Base-by-base conservation (phyloP, 1,140 invertebrate species). In the Metaphire vulgaris region DNA sequence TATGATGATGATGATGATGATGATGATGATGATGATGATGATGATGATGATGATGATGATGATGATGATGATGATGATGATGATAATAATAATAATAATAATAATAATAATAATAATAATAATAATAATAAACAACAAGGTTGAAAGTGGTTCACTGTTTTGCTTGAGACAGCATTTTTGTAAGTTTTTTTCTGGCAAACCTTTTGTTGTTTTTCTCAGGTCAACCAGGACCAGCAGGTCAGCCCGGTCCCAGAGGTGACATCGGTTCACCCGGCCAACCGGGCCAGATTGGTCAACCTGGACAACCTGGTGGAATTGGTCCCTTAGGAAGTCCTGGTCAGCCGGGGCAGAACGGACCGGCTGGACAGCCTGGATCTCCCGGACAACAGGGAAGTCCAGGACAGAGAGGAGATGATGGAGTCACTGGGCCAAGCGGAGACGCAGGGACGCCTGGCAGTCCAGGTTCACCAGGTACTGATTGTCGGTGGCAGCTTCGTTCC, bases 261-360 rank as follows among this genome's bases (percentile, higher is more conserved):
- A 71, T 21, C 21, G 69, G 69, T 71, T 30, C 30, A 32, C 30
- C 30, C 26, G 69, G 69, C 30, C 33, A 32, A 32, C 26, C 26
- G 2, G 69, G 69, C 32, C 30, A 71, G 33, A 28, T 21, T 30
- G 69, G 69, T 6, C 30, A 32, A 32, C n/a, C 1, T 32, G 69
- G 72, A 34, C 26, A 21, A 34, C 31, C 72, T 56, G 72, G 72
- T 2, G 72, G 29, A 1, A 28, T 73, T n/a, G 72, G 72, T 41
- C 31, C 33, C n/a, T 28, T 34, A 2, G 72, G 72, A 41, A n/a
- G 28, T 41, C 28, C 16, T 41, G 72, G 72, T 41, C 33, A 29
- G 26, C 32, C 72, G n/a, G 72, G 72, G 33, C 56, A 1, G 33
- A 73, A 14, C 26, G 72, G 72, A 6, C 34, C 30, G 26, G 41